A percentile compares a stretch with the other conserved stretches of the same genome.
These are phyloP conservation scores for Tridacna crocea DNA, from an alignment of 2,888 invertebrate genomes.

Conservation along the genomic window DNA sequence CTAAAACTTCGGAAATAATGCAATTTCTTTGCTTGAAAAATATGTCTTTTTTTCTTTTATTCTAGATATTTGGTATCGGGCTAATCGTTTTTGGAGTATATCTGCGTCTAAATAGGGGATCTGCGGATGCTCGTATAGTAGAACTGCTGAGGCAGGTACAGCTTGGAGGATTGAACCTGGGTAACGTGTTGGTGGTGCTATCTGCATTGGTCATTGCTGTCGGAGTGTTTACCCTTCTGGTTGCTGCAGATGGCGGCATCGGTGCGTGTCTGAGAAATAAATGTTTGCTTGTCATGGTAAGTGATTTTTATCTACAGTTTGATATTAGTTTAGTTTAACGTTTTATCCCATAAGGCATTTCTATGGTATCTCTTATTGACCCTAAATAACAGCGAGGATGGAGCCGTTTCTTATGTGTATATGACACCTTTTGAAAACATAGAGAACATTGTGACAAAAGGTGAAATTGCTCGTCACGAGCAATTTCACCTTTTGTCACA, in stretches of 20 bases:
- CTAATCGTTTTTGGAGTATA: conserved; percentile 46
- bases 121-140: conserved; percentile 46
- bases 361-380: no score
- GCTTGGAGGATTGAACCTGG: conserved; percentile 51
- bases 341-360: no score
- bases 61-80: conserved; percentile 55
- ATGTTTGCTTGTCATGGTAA: conserved; percentile 54
- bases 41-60: background rate
- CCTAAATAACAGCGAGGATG: no score
- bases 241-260: conserved; percentile 56
- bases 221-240: conserved; percentile 54
- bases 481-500: no score
- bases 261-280: conserved; percentile 58
- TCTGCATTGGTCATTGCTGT: conserved; percentile 53
- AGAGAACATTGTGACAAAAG: no score
- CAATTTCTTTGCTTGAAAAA: no score
- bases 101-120: conserved; percentile 35
- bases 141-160: conserved; percentile 40
- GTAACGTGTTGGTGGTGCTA: conserved; percentile 51
- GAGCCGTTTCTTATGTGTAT: no score
- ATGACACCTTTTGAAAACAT: no score
- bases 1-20: no score
- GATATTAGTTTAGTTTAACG: background rate
- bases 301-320: background rate
- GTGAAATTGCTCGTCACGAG: no score